A percentile compares a stretch with the other conserved stretches of the same genome.
phyloP scores from a whole-genome alignment of 2,888 invertebrate genomes.

The Pegoplata infirma region DNA sequence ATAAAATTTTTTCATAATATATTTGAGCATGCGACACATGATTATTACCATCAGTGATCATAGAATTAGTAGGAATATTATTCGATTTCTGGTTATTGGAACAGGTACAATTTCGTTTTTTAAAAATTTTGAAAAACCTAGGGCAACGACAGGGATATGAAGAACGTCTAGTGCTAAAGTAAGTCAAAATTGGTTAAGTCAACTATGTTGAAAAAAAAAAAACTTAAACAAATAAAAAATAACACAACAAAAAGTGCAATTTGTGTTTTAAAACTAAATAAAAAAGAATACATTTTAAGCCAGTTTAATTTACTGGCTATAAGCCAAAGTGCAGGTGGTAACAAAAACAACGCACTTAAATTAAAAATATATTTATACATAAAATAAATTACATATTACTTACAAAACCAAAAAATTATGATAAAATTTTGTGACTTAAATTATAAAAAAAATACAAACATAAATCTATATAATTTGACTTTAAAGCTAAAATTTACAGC shows the following conservation, averaged over 20 bases:
- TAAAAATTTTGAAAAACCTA: slow-evolving; percentile 42
- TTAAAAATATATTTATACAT: not conserved
- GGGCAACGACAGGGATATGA: slow-evolving; percentile 33
- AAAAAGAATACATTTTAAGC: not conserved
- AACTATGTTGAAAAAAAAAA: not conserved
- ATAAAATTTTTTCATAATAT: slow-evolving; percentile 51
- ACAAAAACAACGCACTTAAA: not conserved
- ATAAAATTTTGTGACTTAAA: not conserved
- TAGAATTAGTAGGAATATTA: not conserved
- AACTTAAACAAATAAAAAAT: not conserved
- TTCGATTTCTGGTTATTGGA: slow-evolving; percentile 21
- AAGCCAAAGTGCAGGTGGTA: slow-evolving; percentile 28
- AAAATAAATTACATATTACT: slow-evolving; percentile 19
- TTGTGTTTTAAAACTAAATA: not conserved
- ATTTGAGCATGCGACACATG: slow-evolving; percentile 33
- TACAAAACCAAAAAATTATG: slow-evolving; percentile 5
- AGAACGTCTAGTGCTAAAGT: slow-evolving; percentile 47
- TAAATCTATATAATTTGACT: slow-evolving; percentile 5
- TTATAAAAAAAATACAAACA: not conserved
- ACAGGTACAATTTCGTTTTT: slow-evolving; percentile 39
- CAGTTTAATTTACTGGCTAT: not conserved
- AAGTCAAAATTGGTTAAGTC: slow-evolving; percentile 25
- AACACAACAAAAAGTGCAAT: slow-evolving; percentile 21
- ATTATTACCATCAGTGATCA: not conserved
- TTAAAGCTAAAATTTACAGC: not conserved